Evolutionary conservation across 2,888 invertebrate genomes (phyloP).

Genomic region (Galeruca laticollis): DNA sequence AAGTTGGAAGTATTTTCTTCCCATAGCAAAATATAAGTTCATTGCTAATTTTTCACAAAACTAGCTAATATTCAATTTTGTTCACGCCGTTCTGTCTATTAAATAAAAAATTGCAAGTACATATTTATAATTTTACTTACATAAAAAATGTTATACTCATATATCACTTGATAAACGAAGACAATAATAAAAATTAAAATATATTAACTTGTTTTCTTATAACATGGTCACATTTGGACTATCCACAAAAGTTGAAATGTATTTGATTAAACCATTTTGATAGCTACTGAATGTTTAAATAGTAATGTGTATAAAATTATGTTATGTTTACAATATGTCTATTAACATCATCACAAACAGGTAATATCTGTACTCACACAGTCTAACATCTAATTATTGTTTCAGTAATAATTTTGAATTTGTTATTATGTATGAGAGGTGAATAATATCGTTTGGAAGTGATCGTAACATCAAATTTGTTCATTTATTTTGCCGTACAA

Average conservation of each 20-base stretch:
- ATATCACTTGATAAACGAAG: neutral
- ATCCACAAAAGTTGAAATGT: no score
- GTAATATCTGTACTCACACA: no score
- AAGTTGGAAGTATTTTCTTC: conserved; percentile 19
- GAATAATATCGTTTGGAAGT: neutral
- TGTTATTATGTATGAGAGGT: neutral
- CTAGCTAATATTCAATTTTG: neutral
- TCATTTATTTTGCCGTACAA: neutral
- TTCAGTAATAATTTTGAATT: no score
- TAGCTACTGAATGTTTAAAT: no score
- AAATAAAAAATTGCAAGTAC: neutral
- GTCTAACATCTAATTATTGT: no score
- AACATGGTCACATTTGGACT: no score
- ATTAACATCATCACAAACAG: no score
- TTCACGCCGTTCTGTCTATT: neutral
- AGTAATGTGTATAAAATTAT: no score
- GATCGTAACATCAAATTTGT: neutral
- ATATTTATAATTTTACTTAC: neutral
- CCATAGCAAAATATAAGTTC: conserved; percentile 3
- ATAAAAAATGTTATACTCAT: neutral
- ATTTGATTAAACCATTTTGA: no score
- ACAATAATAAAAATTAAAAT: neutral
- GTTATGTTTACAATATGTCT: no score
- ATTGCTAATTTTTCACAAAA: conserved; percentile 9
- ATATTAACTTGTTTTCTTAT: neutral